Base-by-base conservation (phyloP, 2,888 invertebrate species). In the Neoascia interrupta region DNA sequence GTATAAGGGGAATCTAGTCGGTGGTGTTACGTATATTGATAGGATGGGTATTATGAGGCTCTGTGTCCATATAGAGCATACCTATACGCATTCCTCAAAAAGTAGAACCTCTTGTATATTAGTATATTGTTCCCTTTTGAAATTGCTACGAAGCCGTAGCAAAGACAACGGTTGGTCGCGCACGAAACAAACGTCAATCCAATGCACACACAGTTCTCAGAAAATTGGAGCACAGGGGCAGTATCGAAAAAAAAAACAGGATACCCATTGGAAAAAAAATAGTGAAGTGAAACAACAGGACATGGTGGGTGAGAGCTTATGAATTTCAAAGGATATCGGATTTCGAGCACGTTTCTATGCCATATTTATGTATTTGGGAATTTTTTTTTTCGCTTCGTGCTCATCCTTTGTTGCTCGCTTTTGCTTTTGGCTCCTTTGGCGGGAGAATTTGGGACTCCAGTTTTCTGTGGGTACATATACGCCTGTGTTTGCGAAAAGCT, bases 321-420 rank as follows among this genome's bases (percentile, higher is more conserved):
- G 72, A 72, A 72, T 76, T 72, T 47, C 41, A 68, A 72, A 79
- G 73, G 79, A 79, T 79, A 79, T 79, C 79, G 49, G 73, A 79
- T 79, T 79, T 79, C 73, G 26, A 49, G 66, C 79, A 79, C 79
- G 73, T 79, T 73, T 73, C 66, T 45, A 66, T 79, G 66, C 60
- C 66, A 79, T 76, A 72, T 64, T 72, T 70, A 53, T 70, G 63
- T 72, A 34, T 54, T 43, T 51, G 58, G 6, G 26, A 16, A 37
- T 49, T 51, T 34, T 56, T 49, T 56, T 53, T 21, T 43, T 5
- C 18, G 1, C 10, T 56, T 41, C 15, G 1, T n/a, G 11, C 18
- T 64, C 41, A 56, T 70, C 47, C 64, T 72, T 66, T 66, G 66
- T 64, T 43, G 10, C 10, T 21, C 6, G 21, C 41, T 1, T 8